Conservation (phyloP, 23 tunicate genomes). For the Halocynthia roretzi region DNA sequence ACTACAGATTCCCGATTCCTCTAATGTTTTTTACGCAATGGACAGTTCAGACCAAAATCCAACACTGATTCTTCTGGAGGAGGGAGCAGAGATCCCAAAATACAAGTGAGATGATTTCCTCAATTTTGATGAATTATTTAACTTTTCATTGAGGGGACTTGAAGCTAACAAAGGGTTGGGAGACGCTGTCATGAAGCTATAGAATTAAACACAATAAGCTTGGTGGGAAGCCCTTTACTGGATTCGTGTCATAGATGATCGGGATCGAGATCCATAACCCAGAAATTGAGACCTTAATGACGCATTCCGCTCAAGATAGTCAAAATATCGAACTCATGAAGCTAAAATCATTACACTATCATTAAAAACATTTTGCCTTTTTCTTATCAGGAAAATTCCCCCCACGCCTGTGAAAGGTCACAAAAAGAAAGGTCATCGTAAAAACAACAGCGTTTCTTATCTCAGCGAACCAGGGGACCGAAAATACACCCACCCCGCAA, state of each 20-base stretch:
- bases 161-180: not conserved
- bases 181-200: too few relatives aligned
- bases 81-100: conserved; percentile 52
- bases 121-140: not conserved
- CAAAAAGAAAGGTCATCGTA: conserved; percentile 18
- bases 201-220: too few relatives aligned
- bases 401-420: conserved; percentile 7
- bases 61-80: conserved; percentile 53
- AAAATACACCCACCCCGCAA: conserved; percentile 27
- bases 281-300: too few relatives aligned
- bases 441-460: conserved; percentile 15
- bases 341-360: not conserved
- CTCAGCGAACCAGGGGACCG: conserved; percentile 14
- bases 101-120: conserved; percentile 11
- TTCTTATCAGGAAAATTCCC: conserved; percentile 8
- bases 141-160: not conserved
- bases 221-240: too few relatives aligned
- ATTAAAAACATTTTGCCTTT: not conserved
- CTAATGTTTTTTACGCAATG: conserved; percentile 80
- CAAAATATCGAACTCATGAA: not conserved
- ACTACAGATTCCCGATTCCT: conserved; percentile 59
- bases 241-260: too few relatives aligned
- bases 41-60: conserved; percentile 43
- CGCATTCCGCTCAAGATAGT: too few relatives aligned
- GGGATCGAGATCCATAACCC: too few relatives aligned